These are phyloP conservation scores for Heliocidaris erythrogramma DNA, from an alignment of 35 echinoderm and acorn worm species.

Conservation along the genomic window DNA sequence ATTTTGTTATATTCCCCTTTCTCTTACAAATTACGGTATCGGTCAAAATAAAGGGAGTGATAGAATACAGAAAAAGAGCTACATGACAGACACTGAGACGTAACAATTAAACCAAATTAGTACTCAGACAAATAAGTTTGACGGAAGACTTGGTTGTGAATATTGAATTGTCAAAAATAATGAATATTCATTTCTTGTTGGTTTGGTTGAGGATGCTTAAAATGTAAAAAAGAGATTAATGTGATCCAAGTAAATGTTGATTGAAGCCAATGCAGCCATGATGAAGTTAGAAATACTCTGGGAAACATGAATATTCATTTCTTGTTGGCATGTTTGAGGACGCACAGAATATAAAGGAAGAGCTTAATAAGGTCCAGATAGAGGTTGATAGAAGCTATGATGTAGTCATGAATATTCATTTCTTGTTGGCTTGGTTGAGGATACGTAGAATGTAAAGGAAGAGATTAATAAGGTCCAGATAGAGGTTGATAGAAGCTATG, in stretches of 20 bases:
- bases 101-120: neutral
- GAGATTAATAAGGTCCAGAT: conserved; percentile 17
- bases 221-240: too few species aligned
- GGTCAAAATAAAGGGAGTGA: neutral
- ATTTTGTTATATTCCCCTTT: neutral
- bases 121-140: neutral
- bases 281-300: too few species aligned
- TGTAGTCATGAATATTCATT: neutral
- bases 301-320: neutral
- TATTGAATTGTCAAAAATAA: too few species aligned
- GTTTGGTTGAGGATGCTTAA: too few species aligned
- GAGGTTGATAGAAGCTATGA: neutral
- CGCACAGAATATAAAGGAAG: neutral
- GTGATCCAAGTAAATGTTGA: too few species aligned
- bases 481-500: neutral
- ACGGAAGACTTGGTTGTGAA: too few species aligned
- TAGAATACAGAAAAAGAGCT: too few species aligned
- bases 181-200: too few species aligned
- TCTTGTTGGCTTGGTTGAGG: neutral
- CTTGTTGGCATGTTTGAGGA: neutral
- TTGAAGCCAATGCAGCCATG: too few species aligned
- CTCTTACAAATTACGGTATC: neutral
- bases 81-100: too few species aligned
- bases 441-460: neutral
- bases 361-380: too few species aligned